Evolutionary conservation across 1,140 invertebrate genomes (phyloP), one percentile per base, ranked within the genome.

Genomic region (Drosophila ironensis): DNA sequence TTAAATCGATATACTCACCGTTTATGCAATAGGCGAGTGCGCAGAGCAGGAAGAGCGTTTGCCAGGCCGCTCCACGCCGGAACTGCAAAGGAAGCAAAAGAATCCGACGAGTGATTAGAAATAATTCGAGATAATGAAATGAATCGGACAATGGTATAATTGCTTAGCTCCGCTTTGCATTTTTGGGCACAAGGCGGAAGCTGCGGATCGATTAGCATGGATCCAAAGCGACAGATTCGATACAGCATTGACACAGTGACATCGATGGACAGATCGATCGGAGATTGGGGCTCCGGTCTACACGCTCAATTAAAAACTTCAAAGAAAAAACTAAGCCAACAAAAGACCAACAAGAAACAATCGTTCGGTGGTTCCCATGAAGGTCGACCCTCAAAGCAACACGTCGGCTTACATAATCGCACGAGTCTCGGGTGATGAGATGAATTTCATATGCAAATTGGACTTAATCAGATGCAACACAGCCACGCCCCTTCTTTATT

Each of bases 31-130:
- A 77, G 59, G 81, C 75, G 22, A 89, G 52, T 35, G 74, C 76
- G 66, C 74, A 87, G 46, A 89, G 67, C 38, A 89, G 68, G 40
- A 89, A 81, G 71, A 89, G 78, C 45, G 72, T 52, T 82, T 80
- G 86, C 88, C 81, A 89, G 71, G 73, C 81, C 70, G 82, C 86
- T 89, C 86, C 88, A 69, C 64, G 77, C 67, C 88, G 77, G 61
- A 89, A 80, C 88, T 89, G 71, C 28, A 78, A 76, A 6, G 6
- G 3, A 44, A 27, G 14, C 30, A 33, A 30, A 30, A 11, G 19
- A 20, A 33, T 20, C 12, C 2, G 2, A 14, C 9, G 7, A 25
- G 2, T 5, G 44, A 33, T 22, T 5, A 22, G 14, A 37, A 37
- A 37, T 17, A 37, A 37, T 37, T 37, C 2, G 3, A 37, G 1